Evolutionary conservation across 2,888 invertebrate species (phyloP), one percentile per base, ranked within the genome.

Genomic region (Phengaris arion): DNA sequence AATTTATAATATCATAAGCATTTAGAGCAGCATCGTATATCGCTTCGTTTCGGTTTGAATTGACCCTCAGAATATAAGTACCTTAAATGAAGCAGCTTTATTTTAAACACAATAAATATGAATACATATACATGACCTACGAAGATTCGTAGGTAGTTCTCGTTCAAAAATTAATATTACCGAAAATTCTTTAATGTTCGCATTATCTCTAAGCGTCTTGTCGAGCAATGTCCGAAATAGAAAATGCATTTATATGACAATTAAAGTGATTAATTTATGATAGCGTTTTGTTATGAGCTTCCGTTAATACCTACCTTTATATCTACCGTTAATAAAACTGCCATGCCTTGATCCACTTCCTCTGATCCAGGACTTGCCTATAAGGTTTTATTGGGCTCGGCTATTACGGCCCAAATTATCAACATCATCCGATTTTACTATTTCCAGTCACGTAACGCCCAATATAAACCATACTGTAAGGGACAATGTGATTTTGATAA

Each of bases 371-470:
- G 90, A 91, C 90, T 93, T 93, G 92, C 93, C 92, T 93, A 93
- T 92, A 93, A 93, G 91, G 91, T 93, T 92, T 93, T 93, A 93
- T 93, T 93, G 91, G 90, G 90, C 89, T 90, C 90, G 90, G 91
- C 91, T 89, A 92, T 93, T 91, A 92, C 91, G 90, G 90, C 92
- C 90, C 91, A 92, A 90, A 93, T 93, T 93, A 93, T 93, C 93
- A 93, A 92, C 91, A 92, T 93, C 92, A 92, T 91, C 92, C 91
- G 86, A 92, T 92, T 93, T 93, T 93, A 93, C 92, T 93, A 92
- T 93, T 93, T 92, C 93, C 87, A 93, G 93, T 92, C 93, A 93
- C 92, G 93, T 92, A 93, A 92, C 89, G 89, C 89, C 86, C 90
- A 91, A 90, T 89, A 89, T 89, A 90, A 91, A 91, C 87, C 89